Evolutionary conservation across 2,113 vertebrate genomes (phyloP), one percentile per base, ranked within the genome.

Genomic region (Glaucidium brasilianum): DNA sequence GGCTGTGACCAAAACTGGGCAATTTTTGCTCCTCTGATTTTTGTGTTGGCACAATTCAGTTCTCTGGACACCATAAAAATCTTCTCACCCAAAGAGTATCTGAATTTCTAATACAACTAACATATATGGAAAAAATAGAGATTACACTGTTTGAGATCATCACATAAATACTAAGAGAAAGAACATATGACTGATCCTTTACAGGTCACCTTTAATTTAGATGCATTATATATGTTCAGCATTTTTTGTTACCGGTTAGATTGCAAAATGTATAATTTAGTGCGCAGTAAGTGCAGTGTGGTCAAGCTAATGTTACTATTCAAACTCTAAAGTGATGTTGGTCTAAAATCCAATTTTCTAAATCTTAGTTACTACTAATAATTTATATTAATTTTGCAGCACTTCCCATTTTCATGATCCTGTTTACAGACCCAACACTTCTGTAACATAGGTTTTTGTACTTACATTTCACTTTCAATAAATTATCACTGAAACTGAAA

Each of bases 131-230:
- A 64, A 78, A 90, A 90, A 30, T 5, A 27, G 45, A 74, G 37
- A 73, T 63, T 43, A 19, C 10, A 2, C 9, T 53, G 11, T 55
- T 74, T 87, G 41, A 60, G 26, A 62, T 81, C 10, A n/a, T 72
- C 78, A 29, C 37, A 67, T 55, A 89, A 88, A 68, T 68, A 25
- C 15, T 32, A 78, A 62, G 52, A 25, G 39, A 52, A 84, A 75
- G 43, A 71, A 30, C 55, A 34, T 34, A 21, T 13, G 67, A 58
- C 52, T n/a, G 6, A 68, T 71, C 87, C n/a, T 58, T 84, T 78
- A 41, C 80, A 85, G 95, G 96, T 96, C 95, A 96, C 94, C 94
- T 97, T 92, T 94, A 89, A 76, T 92, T 90, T 89, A 58, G 66
- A n/a, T 85, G 66, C 84, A 62, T 89, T 91, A 81, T 96, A 41